Conservation (phyloP, 2,888 invertebrate genomes). For the Stomorhina lunata region DNA sequence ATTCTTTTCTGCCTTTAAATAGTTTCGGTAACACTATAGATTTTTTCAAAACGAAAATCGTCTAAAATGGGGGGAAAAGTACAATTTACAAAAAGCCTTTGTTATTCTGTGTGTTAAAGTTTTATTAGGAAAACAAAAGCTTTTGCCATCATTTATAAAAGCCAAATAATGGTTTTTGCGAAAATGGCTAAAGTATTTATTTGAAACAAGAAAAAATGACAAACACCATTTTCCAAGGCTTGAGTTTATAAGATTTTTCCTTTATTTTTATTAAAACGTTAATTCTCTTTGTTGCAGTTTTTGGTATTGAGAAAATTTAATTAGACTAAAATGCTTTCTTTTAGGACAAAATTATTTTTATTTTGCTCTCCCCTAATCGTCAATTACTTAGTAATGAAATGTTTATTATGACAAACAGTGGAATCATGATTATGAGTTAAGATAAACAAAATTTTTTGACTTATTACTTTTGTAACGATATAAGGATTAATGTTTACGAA, state of each 20-base stretch:
- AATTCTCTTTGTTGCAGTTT: background rate
- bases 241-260: slow-evolving; percentile 40
- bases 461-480: too few species aligned
- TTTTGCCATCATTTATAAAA: background rate
- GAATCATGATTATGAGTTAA: too few species aligned
- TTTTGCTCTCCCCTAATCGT: background rate
- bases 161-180: background rate
- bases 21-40: slow-evolving; percentile 22
- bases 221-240: slow-evolving; percentile 50
- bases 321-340: slow-evolving; percentile 51
- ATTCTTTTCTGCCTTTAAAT: background rate
- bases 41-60: background rate
- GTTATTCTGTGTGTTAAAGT: background rate
- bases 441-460: too few species aligned
- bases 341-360: background rate
- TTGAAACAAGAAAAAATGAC: too few species aligned
- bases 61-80: background rate
- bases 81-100: slow-evolving; percentile 32
- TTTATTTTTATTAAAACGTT: too few species aligned
- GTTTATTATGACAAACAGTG: too few species aligned
- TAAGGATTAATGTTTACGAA: too few species aligned
- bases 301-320: slow-evolving; percentile 40
- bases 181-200: slow-evolving; percentile 42
- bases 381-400: background rate
- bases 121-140: slow-evolving; percentile 27